A percentile compares a stretch with the other conserved stretches of the same genome.
Conservation (phyloP, 2,888 invertebrate genomes). For the Acrobasis repandana region DNA sequence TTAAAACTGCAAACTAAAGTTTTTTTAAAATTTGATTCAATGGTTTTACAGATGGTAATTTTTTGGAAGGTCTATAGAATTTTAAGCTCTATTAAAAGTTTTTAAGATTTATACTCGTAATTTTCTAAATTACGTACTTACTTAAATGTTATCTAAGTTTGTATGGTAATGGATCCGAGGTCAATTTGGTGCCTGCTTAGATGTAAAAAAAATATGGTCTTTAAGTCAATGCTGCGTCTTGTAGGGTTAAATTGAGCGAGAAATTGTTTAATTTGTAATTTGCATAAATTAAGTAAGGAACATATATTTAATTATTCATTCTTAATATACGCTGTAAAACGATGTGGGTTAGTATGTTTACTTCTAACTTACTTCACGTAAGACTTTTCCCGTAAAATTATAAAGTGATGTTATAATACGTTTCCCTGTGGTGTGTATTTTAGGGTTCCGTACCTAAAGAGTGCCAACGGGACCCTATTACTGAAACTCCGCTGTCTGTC, state of each 20-base stretch:
- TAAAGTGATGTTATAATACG: too few species aligned
- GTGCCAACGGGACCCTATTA: too few species aligned
- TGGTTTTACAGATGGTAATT: background rate
- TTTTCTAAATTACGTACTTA: background rate
- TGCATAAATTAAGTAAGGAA: background rate
- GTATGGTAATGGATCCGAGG: slow-evolving; percentile 7
- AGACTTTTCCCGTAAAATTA: too few species aligned
- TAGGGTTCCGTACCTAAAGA: too few species aligned
- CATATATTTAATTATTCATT: background rate
- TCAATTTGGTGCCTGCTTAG: slow-evolving; percentile 1
- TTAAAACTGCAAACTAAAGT: background rate
- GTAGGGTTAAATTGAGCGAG: background rate
- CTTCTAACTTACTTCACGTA: too few species aligned
- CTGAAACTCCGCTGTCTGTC: too few species aligned
- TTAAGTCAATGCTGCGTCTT: slow-evolving; percentile 4
- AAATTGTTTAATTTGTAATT: slow-evolving; percentile 8
- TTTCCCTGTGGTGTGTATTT: too few species aligned
- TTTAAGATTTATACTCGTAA: background rate
- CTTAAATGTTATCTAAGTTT: background rate
- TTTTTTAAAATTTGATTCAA: background rate
- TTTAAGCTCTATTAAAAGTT: background rate
- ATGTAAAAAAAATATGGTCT: background rate
- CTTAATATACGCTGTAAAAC: too few species aligned
- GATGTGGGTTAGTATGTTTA: too few species aligned
- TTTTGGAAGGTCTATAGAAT: background rate